These are phyloP conservation scores for Halcyon badia DNA, from an alignment of 2,797 vertebrate genomes.

Conservation along the genomic window DNA sequence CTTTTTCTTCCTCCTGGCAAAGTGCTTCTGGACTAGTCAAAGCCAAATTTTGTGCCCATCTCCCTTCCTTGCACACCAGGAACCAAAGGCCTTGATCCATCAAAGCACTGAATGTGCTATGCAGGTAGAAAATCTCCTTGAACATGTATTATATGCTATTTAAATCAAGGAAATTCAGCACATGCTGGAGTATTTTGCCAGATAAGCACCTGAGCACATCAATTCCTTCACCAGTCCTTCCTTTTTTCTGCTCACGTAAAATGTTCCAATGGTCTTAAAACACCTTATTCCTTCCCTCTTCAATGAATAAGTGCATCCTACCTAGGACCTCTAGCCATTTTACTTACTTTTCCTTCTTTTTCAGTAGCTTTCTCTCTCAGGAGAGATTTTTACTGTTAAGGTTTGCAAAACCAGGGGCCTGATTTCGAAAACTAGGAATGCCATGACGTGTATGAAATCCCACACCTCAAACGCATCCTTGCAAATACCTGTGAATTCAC, in stretches of 20 bases:
- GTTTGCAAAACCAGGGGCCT: not conserved
- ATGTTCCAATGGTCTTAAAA: not conserved
- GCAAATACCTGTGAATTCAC: not conserved
- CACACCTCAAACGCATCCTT: not conserved
- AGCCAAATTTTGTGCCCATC: accelerated
- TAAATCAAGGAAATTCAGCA: not conserved
- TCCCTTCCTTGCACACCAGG: not conserved
- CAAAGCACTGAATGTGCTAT: not conserved
- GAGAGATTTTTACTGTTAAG: not conserved
- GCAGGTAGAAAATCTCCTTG: not conserved
- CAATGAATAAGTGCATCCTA: not conserved
- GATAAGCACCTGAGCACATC: not conserved
- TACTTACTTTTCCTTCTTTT: not conserved
- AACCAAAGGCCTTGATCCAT: not conserved
- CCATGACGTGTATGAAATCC: not conserved
- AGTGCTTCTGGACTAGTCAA: not conserved
- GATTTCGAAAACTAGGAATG: not conserved
- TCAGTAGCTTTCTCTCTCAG: not conserved
- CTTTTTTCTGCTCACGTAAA: not conserved
- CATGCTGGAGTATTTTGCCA: not conserved
- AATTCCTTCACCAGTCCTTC: not conserved
- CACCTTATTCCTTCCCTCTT: not conserved
- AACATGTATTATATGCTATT: accelerated
- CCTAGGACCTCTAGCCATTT: not conserved
- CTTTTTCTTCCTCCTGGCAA: not conserved